Conservation (phyloP, 1,140 invertebrate species). For the Acromyrmex charruanus region DNA sequence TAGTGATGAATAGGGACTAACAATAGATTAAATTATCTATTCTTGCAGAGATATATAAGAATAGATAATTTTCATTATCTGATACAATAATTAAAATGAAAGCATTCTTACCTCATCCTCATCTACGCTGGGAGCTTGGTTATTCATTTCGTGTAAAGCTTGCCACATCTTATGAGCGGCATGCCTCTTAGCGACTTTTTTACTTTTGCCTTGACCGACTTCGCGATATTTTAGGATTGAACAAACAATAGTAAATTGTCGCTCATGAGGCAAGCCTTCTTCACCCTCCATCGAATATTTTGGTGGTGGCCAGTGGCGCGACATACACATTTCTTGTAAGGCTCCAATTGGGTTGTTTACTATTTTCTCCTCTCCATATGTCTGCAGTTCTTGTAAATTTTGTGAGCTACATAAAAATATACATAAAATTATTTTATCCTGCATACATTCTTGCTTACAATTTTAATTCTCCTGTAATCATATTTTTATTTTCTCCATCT, state of each 20-base stretch:
- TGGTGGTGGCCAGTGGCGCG: constrained; percentile 96
- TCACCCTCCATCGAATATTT: constrained; percentile 96
- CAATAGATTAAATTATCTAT: not conserved
- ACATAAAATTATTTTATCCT: not conserved
- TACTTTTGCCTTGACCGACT: constrained; percentile 96
- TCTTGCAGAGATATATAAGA: not conserved
- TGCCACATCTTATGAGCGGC: constrained; percentile 98
- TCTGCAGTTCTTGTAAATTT: constrained; percentile 82
- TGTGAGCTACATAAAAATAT: constrained; percentile 75
- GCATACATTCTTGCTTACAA: not conserved
- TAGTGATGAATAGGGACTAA: not conserved
- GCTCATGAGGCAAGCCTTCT: constrained; percentile 96
- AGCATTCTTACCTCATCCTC: constrained; percentile 88
- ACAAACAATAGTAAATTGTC: constrained; percentile 97
- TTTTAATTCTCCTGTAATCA: not conserved
- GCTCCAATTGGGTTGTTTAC: constrained; percentile 97
- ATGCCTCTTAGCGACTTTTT: constrained; percentile 97
- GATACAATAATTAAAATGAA: not conserved
- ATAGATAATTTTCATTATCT: not conserved
- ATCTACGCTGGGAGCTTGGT: constrained; percentile 86
- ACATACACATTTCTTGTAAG: constrained; percentile 98
- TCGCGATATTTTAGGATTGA: constrained; percentile 94
- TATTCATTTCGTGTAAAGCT: constrained; percentile 90
- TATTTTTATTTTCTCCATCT: not conserved
- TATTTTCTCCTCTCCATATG: constrained; percentile 89